Base-by-base conservation (phyloP, 2,888 invertebrate species). In the Bombylius major region DNA sequence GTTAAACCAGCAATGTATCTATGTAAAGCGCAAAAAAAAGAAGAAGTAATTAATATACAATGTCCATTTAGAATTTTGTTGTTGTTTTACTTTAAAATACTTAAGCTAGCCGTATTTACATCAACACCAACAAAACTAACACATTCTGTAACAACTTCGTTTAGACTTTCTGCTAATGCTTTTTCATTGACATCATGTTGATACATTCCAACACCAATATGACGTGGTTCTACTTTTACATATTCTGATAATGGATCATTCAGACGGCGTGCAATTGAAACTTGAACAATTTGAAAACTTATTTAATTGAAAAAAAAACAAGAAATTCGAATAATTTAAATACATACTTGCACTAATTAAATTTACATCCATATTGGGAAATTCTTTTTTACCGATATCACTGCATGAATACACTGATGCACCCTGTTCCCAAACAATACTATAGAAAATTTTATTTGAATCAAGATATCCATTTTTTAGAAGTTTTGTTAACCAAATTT, bases 91-190 rank as follows among this genome's bases (percentile, higher is more conserved):
- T 84, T 85, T 5, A 96, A 75, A 58, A 95, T 79, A 63, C 86
- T 84, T 54, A 84, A 80, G 23, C 92, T 90, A 1, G 91, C 87
- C 0, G 88, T 89, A 68, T 96, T 96, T 9, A 95, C 72, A 69
- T 96, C 93, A 0, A 93, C 92, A 1, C 96, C 96, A 0, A 94
- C 92, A 72, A 90, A 89, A 73, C 93, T 94, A 23, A 95, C 95
- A 64, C 91, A 89, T 68, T 94, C 93, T 50, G 87, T 86, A 0
- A 96, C 87, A 0, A 90, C 86, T 63, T 86, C 84, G 62, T 87
- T 85, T 23, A 96, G 73, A 0, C 87, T 83, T 5, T 82, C 76
- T 12, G 80, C 81, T 3, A 96, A 71, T 69, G 82, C 81, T 65
- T 86, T 88, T 61, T 88, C 84, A 9, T 88, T 83, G 33, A 95